A percentile compares a stretch with the other conserved stretches of the same genome.
Conservation (phyloP, 2,113 vertebrate species). For the Epinephelus fuscoguttatus region DNA sequence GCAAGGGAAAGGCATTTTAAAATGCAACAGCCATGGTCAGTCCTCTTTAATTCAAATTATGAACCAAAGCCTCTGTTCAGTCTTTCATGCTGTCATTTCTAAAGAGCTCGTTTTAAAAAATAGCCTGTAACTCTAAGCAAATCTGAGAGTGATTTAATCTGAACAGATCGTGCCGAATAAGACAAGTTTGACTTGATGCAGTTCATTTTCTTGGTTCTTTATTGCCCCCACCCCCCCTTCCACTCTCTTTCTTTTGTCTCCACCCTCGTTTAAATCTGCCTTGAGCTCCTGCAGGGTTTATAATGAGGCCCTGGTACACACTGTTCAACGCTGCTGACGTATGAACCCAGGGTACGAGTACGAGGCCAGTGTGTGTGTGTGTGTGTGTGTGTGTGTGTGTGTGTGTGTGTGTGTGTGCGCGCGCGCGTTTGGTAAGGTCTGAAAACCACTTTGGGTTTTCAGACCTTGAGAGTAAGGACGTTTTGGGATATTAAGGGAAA, state of each 20-base stretch:
- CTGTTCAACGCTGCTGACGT: constrained; percentile 27
- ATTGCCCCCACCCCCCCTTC: neutral
- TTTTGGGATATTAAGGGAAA: neutral
- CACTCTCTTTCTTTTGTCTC: neutral
- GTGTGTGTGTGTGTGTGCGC: constrained; percentile 5
- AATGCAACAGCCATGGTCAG: neutral
- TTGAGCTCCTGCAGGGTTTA: constrained; percentile 33
- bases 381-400: neutral
- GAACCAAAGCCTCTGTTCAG: no score
- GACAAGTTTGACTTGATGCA: constrained; percentile 12
- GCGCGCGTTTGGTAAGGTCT: neutral
- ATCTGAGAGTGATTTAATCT: neutral
- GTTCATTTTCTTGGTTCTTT: neutral
- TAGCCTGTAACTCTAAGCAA: neutral
- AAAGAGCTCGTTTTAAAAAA: neutral
- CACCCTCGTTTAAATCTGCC: constrained; percentile 29
- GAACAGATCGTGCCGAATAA: neutral
- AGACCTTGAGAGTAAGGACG: neutral
- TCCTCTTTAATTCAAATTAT: neutral
- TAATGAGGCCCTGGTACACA: constrained; percentile 37
- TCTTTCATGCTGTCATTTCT: neutral
- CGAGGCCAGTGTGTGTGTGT: neutral
- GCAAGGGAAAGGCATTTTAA: neutral
- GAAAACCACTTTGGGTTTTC: neutral
- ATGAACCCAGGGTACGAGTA: neutral